Conservation (phyloP, 2,888 invertebrate genomes). For the Brachypalpus laphriformis region DNA sequence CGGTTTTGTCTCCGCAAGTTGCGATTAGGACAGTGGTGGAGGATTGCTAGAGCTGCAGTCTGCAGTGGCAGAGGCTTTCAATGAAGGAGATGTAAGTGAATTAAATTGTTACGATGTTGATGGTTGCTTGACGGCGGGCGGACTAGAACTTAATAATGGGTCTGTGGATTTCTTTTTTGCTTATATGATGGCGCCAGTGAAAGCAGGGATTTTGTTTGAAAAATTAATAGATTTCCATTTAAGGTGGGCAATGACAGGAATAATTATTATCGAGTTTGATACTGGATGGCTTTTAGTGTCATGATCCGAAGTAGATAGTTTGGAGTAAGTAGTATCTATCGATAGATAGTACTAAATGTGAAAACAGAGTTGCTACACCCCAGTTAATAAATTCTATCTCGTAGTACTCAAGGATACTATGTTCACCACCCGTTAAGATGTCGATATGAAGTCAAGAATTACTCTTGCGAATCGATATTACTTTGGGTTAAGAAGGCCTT, state of each 20-base stretch:
- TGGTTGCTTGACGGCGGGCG: background rate
- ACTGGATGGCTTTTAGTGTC: no score
- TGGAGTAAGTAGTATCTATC: no score
- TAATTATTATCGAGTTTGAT: background rate
- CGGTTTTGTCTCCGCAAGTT: background rate
- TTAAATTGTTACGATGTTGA: slow-evolving; percentile 23
- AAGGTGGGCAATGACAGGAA: background rate
- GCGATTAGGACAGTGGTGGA: background rate
- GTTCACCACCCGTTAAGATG: no score
- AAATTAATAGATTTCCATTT: background rate
- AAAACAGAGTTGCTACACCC: no score
- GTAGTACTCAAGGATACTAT: no score
- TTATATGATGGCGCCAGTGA: background rate
- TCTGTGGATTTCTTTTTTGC: background rate
- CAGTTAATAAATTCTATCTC: no score
- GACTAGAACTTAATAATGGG: background rate
- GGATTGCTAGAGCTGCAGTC: background rate
- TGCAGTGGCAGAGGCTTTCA: background rate
- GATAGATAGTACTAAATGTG: no score
- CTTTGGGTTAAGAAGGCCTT: no score
- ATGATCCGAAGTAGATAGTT: no score
- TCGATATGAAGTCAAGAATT: no score
- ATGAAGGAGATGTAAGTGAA: background rate
- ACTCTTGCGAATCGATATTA: no score
- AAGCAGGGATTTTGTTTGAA: background rate